Percentiles rank a stretch among this genome's conserved stretches.
These are phyloP conservation scores for Cichladusa arquata DNA, from an alignment of 2,113 vertebrate species.

Conservation along the genomic window DNA sequence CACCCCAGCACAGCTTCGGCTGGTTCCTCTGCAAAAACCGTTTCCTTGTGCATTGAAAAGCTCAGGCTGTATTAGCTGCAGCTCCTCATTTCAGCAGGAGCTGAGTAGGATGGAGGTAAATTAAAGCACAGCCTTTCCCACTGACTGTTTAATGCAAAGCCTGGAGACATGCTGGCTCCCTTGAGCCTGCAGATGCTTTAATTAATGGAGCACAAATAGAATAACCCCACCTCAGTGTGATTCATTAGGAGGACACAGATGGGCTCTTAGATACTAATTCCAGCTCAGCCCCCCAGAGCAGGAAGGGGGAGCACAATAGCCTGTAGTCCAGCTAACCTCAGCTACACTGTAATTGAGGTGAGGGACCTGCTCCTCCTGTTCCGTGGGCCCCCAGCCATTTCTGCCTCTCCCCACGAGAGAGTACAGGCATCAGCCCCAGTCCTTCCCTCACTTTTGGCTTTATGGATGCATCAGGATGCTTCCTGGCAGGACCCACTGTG, in stretches of 20 bases:
- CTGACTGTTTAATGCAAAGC: constrained; percentile 35
- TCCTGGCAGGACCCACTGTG: background rate
- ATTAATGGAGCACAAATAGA: constrained; percentile 61
- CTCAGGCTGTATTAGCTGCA: background rate
- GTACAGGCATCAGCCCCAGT: fast-evolving
- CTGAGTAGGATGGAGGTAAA: background rate
- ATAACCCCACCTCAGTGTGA: background rate
- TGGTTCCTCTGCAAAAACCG: background rate
- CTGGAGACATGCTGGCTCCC: constrained; percentile 40
- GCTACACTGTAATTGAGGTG: background rate
- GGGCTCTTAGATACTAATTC: constrained; percentile 46
- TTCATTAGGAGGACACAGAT: constrained; percentile 58
- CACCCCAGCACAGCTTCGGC: background rate
- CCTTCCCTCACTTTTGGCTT: background rate
- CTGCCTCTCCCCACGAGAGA: background rate
- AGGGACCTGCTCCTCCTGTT: background rate
- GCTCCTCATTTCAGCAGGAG: background rate
- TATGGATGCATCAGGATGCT: background rate
- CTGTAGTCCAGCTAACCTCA: background rate
- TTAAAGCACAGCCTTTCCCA: constrained; percentile 12
- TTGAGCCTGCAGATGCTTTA: constrained; percentile 28
- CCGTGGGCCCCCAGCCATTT: fast-evolving
- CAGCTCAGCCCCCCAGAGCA: constrained; percentile 4
- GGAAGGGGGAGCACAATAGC: background rate
- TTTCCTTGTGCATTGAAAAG: background rate